Evolutionary conservation across 2,888 invertebrate species (phyloP).

Genomic region (Allophyes oxyacanthae): DNA sequence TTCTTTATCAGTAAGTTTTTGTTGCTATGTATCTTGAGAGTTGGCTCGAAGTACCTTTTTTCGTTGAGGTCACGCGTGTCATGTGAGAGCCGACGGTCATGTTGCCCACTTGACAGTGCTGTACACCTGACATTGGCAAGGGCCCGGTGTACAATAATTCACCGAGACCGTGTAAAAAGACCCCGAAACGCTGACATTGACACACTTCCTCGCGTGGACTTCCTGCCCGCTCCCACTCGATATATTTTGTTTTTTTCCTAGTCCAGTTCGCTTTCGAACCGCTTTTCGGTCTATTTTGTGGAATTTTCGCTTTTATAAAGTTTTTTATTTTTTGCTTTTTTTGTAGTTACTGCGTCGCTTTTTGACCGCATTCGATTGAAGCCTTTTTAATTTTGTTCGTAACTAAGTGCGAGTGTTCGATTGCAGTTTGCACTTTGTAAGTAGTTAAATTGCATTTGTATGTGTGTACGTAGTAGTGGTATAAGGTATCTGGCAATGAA

Average conservation of each 20-base stretch:
- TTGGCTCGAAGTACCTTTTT: slow-evolving; percentile 35
- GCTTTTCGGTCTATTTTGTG: slow-evolving; percentile 69
- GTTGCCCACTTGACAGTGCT: slow-evolving; percentile 41
- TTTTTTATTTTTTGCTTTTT: slow-evolving; percentile 61
- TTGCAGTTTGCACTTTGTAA: slow-evolving; percentile 55
- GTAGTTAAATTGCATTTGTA: slow-evolving; percentile 40
- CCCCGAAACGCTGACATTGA: slow-evolving; percentile 82
- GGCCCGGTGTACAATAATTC: slow-evolving; percentile 58
- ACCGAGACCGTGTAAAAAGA: slow-evolving; percentile 64
- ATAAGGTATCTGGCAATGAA: slow-evolving; percentile 46
- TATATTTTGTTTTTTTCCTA: slow-evolving; percentile 68
- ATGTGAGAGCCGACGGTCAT: slow-evolving; percentile 34
- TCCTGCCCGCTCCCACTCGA: slow-evolving; percentile 70
- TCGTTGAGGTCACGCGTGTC: slow-evolving; percentile 48
- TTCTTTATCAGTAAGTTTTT: slow-evolving; percentile 36
- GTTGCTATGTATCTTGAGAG: slow-evolving; percentile 29
- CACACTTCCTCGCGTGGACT: slow-evolving; percentile 78
- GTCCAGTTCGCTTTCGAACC: slow-evolving; percentile 66
- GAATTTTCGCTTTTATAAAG: slow-evolving; percentile 62
- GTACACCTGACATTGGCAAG: slow-evolving; percentile 43
- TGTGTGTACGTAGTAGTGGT: slow-evolving; percentile 20
- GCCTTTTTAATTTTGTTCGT: slow-evolving; percentile 56
- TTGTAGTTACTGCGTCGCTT: slow-evolving; percentile 62
- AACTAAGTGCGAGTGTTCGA: slow-evolving; percentile 41
- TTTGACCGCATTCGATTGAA: slow-evolving; percentile 58